Evolutionary conservation across 2,113 vertebrate species (phyloP).

Genomic region (Menura novaehollandiae): DNA sequence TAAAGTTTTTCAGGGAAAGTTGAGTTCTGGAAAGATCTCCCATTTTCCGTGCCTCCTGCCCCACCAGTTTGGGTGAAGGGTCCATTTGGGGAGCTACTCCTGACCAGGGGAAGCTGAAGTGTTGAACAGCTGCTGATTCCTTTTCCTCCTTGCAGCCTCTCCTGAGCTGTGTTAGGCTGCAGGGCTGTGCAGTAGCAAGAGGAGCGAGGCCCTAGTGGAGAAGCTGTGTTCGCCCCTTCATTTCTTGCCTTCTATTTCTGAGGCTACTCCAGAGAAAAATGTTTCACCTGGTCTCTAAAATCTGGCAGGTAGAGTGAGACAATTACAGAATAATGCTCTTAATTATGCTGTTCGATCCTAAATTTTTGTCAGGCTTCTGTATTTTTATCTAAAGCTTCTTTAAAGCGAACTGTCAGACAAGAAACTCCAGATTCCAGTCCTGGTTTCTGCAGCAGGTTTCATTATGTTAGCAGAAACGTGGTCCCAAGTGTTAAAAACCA

Average conservation of each 20-base stretch:
- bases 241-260: not conserved
- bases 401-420: not conserved
- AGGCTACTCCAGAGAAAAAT: not conserved
- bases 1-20: not conserved
- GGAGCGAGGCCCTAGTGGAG: not conserved
- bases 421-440: not conserved
- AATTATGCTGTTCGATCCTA: not conserved
- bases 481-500: not conserved
- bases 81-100: not conserved
- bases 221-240: not conserved
- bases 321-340: not conserved
- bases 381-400: not conserved
- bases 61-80: not conserved
- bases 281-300: not conserved
- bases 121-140: not conserved
- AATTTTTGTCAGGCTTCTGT: not conserved
- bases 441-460: not conserved
- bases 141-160: not conserved
- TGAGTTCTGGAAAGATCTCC: not conserved
- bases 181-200: not conserved
- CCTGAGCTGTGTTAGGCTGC: not conserved
- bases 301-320: not conserved
- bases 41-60: fast-evolving
- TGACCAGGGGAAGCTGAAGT: not conserved
- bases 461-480: not conserved